Conservation (phyloP, 2,888 invertebrate species). For the Myopa tessellatipennis region DNA sequence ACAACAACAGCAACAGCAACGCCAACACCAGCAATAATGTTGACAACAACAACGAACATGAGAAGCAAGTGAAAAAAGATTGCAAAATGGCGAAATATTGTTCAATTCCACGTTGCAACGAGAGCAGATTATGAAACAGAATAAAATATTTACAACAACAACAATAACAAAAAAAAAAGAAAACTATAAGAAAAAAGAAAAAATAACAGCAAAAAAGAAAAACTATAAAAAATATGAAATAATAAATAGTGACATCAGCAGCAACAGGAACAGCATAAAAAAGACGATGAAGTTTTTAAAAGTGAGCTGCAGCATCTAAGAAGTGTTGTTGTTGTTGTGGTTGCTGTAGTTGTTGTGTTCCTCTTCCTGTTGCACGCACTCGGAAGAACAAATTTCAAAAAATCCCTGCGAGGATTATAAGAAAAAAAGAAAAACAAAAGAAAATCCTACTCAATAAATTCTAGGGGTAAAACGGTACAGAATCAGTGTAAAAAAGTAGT, state of each 20-base stretch:
- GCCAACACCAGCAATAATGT: background rate
- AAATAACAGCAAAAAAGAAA: background rate
- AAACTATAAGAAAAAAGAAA: background rate
- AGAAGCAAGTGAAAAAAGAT: background rate
- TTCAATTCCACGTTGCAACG: background rate
- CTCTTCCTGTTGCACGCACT: background rate
- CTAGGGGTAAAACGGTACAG: background rate
- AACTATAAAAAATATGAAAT: too few species aligned
- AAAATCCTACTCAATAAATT: background rate
- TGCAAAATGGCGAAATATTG: background rate
- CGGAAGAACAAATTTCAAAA: background rate
- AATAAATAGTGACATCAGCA: too few species aligned
- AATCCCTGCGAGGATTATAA: conserved; percentile 12
- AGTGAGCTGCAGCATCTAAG: too few species aligned
- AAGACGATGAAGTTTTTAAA: too few species aligned
- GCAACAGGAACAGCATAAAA: too few species aligned
- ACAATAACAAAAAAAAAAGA: background rate
- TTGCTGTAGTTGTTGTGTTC: too few species aligned
- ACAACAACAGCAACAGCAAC: too few species aligned
- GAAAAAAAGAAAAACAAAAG: background rate
- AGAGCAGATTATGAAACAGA: background rate
- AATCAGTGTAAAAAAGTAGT: background rate
- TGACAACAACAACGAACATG: background rate
- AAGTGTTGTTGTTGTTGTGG: too few species aligned
- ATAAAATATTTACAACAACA: background rate